These are phyloP conservation scores for Asobara japonica DNA, from an alignment of 1,140 invertebrate species.

Conservation along the genomic window DNA sequence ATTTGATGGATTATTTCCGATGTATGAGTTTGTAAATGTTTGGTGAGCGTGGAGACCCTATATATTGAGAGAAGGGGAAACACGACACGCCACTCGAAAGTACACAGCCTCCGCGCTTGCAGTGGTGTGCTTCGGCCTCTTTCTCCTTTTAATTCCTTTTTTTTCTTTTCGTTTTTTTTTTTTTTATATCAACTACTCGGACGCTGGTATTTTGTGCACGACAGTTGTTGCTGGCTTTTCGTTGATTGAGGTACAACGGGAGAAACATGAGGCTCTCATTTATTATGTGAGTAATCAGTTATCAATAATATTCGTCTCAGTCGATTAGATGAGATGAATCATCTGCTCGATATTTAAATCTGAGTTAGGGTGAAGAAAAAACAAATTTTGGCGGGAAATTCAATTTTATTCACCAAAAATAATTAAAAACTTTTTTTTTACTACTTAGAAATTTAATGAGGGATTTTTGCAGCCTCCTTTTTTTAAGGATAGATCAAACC, in stretches of 20 bases:
- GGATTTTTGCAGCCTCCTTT: background rate
- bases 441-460: too few species aligned
- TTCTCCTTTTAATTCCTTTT: slow-evolving; percentile 43
- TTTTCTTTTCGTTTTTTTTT: too few species aligned
- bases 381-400: too few species aligned
- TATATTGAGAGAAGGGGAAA: slow-evolving; percentile 60
- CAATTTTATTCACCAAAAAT: too few species aligned
- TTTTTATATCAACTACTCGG: slow-evolving; percentile 39
- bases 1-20: slow-evolving; percentile 29
- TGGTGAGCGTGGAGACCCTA: slow-evolving; percentile 53
- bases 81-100: slow-evolving; percentile 55
- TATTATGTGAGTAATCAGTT: background rate
- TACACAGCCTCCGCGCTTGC: slow-evolving; percentile 60
- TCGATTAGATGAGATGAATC: too few species aligned
- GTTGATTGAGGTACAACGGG: background rate
- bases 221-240: slow-evolving; percentile 3
- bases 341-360: too few species aligned
- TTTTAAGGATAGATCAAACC: background rate
- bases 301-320: too few species aligned
- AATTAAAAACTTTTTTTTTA: background rate
- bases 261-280: slow-evolving; percentile 3
- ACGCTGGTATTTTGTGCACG: slow-evolving; percentile 45
- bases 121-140: slow-evolving; percentile 52
- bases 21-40: slow-evolving; percentile 21
- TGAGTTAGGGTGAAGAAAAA: too few species aligned